Evolutionary conservation across 2,797 vertebrate species (phyloP), one percentile per base, ranked within the genome.

Genomic region (Chlorospingus flavigularis): DNA sequence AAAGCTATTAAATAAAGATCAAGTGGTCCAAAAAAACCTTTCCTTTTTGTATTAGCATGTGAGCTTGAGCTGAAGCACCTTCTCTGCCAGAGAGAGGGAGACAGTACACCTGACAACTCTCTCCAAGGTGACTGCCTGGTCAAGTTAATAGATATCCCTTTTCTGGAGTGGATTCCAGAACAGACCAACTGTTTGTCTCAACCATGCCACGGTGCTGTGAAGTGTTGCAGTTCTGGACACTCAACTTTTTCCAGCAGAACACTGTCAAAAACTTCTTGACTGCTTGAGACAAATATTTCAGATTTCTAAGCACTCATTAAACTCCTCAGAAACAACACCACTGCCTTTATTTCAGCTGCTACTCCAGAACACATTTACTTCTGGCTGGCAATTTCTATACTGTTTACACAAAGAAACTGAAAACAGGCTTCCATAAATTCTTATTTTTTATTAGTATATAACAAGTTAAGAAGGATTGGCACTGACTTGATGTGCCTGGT

Each of bases 81-180:
- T 1, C 62, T 76, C 33, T n/a, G 33, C 17, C 21, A 58, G 23
- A 0, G 1, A 71, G 33, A 57, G 9, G 11, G 23, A 81, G 23
- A 51, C 23, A 9, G 20, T 40, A 30, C 0, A 0, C 23, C 21
- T 19, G 28, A 61, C 48, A 48, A 28, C 42, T 13, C 66, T 81
- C 60, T 62, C 28, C 25, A 58, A 40, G 20, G 19, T 30, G 37
- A 51, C 40, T 40, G 47, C 28, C 39, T 18, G 8, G 39, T 55
- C 65, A 83, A 62, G 28, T 51, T 45, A 72, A 40, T 2, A 58
- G 18, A 33, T 19, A 57, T 0, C 31, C 3, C 30, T 63, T 42
- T 89, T 84, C 53, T 65, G 19, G 39, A 87, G 47, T 1, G 11
- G 13, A 72, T 66, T 80, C 25, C 24, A 71, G 16, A 31, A 47